Evolutionary conservation across 2,113 vertebrate species (phyloP), one percentile per base, ranked within the genome.

Genomic region (Odobenus rosmarus): DNA sequence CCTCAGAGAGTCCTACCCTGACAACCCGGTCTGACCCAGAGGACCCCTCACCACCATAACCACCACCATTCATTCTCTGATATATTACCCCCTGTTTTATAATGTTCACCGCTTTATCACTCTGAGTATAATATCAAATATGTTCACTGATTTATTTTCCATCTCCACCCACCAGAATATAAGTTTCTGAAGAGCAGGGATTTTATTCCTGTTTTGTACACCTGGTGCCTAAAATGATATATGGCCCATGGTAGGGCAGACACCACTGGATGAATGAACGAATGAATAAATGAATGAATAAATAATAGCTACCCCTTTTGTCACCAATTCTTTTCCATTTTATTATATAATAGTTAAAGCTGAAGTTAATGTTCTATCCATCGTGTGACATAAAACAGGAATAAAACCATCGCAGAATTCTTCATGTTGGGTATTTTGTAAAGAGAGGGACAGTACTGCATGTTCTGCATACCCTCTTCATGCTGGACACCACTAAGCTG

Each of bases 391-490:
- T 82, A 87, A 96, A 92, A 28, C 8, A 96, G 39, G 42, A 95
- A 93, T 82, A 51, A 96, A 95, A 96, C 57, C n/a, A 80, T 67
- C 74, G 23, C 59, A 74, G 10, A 93, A 67, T 85, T 93, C n/a
- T 94, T 89, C 23, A 31, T 71, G 83, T 89, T 15, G 53, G 39
- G 3, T 69, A 74, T 89, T 95, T 76, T 69, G 4, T 88, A 69
- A 96, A 87, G 31, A 42, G 26, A 64, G 72, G 88, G 31, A n/a
- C 28, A 81, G 39, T 31, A 79, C 36, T 93, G 3, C 36, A 24
- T 83, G 12, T 82, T 84, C 46, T 82, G n/a, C 28, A 31, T 89
- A 59, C 15, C 7, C 4, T 95, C 69, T 83, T 93, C 42, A 26
- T 79, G 36, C 46, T 72, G 46, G 18, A 31, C 0, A 42, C 64